Base-by-base conservation (phyloP, 1,140 invertebrate species). In the Tachypleus tridentatus region DNA sequence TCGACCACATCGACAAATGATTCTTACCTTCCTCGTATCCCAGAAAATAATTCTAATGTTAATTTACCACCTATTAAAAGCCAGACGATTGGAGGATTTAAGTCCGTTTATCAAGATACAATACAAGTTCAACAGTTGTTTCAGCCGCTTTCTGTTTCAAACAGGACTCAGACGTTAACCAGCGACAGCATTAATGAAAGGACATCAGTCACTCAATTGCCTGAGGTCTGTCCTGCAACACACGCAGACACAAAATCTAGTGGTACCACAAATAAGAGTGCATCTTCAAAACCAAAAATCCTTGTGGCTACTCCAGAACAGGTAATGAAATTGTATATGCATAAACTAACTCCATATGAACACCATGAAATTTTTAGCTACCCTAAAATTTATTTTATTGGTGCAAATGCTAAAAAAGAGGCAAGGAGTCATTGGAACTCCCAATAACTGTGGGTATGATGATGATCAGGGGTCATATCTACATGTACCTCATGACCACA, bases 391-490 rank as follows among this genome's bases (percentile, higher is more conserved):
- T 98, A 93, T 78, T 98, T 96, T 77, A 93, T 97, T 74, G 94
- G 94, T 64, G 88, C 88, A 57, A 94, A 93, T 81, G 92, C 93
- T 0, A 95, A 96, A 76, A 97, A 97, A 76, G 53, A 7, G 53
- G 64, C 88, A 89, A 4, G 92, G 92, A 4, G 85, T 93, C 57
- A 83, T 92, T 69, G 91, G 91, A 51, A 83, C 83, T 67, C 82
- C 85, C 51, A 90, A 92, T 75, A 94, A 95, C 77, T 88, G 85
- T 75, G 87, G 91, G 67, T 93, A 94, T 79, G 91, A 99, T 78
- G 92, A 98, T 83, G 88, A 98, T 79, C 86, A 96, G 79, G 97
- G 97, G 57, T 95, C 92, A 8, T 99, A 99, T 77, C 87, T 97
- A 61, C 93, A 98, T 78, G 90, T 97, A 72, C 87, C 89, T 57